These are phyloP conservation scores for Nasonia longicornis DNA, from an alignment of 1,140 invertebrate genomes.

Conservation along the genomic window DNA sequence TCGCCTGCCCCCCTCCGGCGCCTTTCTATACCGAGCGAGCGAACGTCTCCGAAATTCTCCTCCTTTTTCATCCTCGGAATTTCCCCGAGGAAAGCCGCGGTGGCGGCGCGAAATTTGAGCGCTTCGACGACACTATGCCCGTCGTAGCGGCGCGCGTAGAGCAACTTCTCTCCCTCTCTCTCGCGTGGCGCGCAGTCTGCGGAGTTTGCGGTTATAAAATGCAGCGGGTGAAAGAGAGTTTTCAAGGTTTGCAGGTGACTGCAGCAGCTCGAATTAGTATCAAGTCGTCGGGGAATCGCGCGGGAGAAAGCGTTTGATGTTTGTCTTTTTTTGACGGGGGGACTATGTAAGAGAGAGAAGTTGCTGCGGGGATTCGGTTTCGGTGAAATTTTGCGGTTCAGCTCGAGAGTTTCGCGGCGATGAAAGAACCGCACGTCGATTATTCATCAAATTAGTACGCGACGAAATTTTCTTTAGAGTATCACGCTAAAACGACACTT, in stretches of 20 bases:
- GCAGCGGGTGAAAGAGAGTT: neutral
- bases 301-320: neutral
- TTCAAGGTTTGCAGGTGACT: constrained; percentile 20
- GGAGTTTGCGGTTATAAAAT: constrained; percentile 9
- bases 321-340: neutral
- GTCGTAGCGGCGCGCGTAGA: neutral
- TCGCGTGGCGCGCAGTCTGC: neutral
- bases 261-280: constrained; percentile 15
- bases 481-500: neutral
- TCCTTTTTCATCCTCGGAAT: constrained; percentile 19
- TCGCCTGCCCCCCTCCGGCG: neutral
- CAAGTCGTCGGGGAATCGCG: neutral
- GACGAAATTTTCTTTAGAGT: no score
- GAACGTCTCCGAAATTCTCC: neutral
- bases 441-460: no score
- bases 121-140: neutral
- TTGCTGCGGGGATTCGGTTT: no score
- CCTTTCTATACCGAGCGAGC: neutral
- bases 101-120: constrained; percentile 21
- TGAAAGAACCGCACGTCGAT: no score
- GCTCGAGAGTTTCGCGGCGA: no score
- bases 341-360: no score
- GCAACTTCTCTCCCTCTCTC: neutral
- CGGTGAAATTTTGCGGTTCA: neutral
- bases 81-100: constrained; percentile 1